A percentile compares a stretch with the other conserved stretches of the same genome.
phyloP scores from a whole-genome alignment of 92 coral and sea anemone genomes.

The Phenganax stokvisi region DNA sequence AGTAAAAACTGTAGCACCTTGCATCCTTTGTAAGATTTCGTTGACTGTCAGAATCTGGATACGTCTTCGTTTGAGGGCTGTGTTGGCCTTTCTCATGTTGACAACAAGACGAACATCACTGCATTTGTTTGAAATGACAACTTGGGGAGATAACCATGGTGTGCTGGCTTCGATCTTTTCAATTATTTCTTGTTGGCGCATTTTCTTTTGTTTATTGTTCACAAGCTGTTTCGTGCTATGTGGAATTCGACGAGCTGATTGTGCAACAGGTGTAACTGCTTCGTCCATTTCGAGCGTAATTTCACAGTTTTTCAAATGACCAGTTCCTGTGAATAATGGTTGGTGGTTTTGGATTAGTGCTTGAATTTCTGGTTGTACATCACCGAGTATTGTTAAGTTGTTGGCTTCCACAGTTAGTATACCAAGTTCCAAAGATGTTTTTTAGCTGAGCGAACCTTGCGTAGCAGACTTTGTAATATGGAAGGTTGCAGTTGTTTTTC shows the following conservation, averaged over 20 bases:
- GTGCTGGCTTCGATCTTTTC: constrained; percentile 45
- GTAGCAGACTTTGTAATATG: constrained; percentile 15
- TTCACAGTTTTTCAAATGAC: constrained; percentile 45
- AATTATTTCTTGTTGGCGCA: constrained; percentile 42
- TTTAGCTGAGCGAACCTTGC: constrained; percentile 8
- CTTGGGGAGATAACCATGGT: constrained; percentile 47
- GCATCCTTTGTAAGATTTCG: constrained; percentile 40
- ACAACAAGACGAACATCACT: constrained; percentile 48
- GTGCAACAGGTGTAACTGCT: constrained; percentile 44
- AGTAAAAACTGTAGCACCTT: too few relatives aligned
- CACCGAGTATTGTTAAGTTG: constrained; percentile 23
- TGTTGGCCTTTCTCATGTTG: constrained; percentile 47
- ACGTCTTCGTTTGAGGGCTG: constrained; percentile 35
- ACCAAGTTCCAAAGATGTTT: constrained; percentile 31
- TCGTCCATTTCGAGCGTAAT: constrained; percentile 49
- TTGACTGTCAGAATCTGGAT: constrained; percentile 48
- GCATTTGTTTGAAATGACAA: constrained; percentile 22
- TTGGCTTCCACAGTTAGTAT: constrained; percentile 18
- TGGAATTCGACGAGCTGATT: constrained; percentile 1
- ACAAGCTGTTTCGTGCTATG: constrained; percentile 46
- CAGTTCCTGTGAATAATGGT: constrained; percentile 45
- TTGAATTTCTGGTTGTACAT: constrained; percentile 7
- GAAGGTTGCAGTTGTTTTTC: background rate
- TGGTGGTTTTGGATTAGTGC: constrained; percentile 35
- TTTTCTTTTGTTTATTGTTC: constrained; percentile 42